Evolutionary conservation across 1,140 invertebrate species (phyloP).

Genomic region (Pseudachorutes palmiensis): DNA sequence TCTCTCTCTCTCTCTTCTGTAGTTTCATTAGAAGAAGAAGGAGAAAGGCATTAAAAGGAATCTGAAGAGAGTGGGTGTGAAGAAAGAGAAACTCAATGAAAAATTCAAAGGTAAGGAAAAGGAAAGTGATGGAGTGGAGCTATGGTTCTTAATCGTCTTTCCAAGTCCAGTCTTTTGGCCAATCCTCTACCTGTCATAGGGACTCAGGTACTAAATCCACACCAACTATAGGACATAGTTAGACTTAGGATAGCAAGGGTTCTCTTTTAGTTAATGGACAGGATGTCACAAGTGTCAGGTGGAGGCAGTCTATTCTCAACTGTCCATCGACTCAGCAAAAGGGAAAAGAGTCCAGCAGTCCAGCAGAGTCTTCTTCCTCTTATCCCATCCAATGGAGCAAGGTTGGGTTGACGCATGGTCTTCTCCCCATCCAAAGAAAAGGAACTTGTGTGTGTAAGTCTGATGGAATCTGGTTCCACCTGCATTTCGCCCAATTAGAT

Average conservation of each 20-base stretch:
- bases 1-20: background rate
- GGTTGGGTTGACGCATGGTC: no score
- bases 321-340: no score
- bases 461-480: slow-evolving; percentile 29
- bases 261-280: background rate
- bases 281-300: background rate
- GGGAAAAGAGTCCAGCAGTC: no score
- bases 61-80: slow-evolving; percentile 20
- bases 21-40: slow-evolving; percentile 5
- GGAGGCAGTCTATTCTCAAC: background rate
- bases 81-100: slow-evolving; percentile 31
- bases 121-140: slow-evolving; percentile 33
- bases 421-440: no score
- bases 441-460: no score
- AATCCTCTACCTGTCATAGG: background rate
- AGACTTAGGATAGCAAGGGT: no score
- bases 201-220: background rate
- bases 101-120: slow-evolving; percentile 35
- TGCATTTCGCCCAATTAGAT: slow-evolving; percentile 38
- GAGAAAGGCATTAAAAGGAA: background rate
- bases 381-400: no score
- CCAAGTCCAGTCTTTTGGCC: no score
- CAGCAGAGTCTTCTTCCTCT: no score
- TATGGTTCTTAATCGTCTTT: slow-evolving; percentile 30
- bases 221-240: no score